Conservation (phyloP, 1,140 invertebrate genomes). For the Coenobita brevimanus region DNA sequence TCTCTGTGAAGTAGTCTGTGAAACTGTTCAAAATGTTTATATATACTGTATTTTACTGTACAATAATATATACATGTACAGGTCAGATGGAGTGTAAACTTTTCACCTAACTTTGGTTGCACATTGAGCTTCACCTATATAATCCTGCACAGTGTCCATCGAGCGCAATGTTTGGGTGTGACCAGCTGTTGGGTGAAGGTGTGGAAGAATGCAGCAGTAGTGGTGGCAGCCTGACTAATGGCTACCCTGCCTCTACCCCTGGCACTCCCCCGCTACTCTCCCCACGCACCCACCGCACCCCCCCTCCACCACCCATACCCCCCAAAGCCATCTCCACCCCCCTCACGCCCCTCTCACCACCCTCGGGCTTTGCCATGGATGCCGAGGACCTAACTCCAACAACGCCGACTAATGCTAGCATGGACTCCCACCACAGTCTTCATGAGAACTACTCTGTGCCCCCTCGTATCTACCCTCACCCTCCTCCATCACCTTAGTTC, state of each 20-base stretch:
- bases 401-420: conserved; percentile 55
- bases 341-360: conserved; percentile 65
- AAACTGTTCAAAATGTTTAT: no score
- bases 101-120: no score
- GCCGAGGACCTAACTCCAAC: conserved; percentile 63
- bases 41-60: no score
- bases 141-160: conserved; percentile 74
- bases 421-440: conserved; percentile 36
- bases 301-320: conserved; percentile 71
- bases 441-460: conserved; percentile 67
- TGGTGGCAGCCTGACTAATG: conserved; percentile 74
- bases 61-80: conserved; percentile 71
- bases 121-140: no score
- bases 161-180: conserved; percentile 71
- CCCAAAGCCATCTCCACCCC: conserved; percentile 70
- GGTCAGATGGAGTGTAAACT: conserved; percentile 71
- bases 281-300: conserved; percentile 64
- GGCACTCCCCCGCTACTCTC: conserved; percentile 74
- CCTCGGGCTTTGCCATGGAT: conserved; percentile 53
- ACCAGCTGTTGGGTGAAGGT: conserved; percentile 53
- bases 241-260: conserved; percentile 77
- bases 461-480: conserved; percentile 54
- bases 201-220: conserved; percentile 67
- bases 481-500: conserved; percentile 50
- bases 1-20: no score